A percentile compares a stretch with the other conserved stretches of the same genome.
These are phyloP conservation scores for Netta rufina DNA, from an alignment of 2,797 vertebrate genomes.

Conservation along the genomic window DNA sequence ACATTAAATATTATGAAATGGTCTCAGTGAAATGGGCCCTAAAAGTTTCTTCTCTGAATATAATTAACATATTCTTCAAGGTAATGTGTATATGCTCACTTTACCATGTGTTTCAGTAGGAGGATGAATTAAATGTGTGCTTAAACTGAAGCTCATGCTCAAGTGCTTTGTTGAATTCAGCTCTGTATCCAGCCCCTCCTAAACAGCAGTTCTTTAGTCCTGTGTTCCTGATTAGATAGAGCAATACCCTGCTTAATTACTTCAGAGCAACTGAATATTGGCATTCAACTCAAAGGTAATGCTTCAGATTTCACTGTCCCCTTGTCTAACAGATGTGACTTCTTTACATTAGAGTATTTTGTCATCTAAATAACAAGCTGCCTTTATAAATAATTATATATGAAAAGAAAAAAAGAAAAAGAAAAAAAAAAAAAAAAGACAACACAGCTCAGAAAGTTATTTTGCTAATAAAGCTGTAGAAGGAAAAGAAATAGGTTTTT, in stretches of 20 bases:
- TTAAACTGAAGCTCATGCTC: slow-evolving; percentile 20
- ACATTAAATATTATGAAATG: neutral
- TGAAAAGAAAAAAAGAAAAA: neutral
- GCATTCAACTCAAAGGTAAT: slow-evolving; percentile 6
- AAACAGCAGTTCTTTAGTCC: slow-evolving; percentile 8
- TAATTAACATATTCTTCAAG: neutral
- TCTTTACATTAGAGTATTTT: neutral
- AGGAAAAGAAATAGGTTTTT: neutral
- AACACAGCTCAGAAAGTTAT: neutral
- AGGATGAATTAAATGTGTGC: neutral
- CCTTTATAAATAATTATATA: slow-evolving; percentile 14
- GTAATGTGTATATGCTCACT: neutral
- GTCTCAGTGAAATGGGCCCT: neutral
- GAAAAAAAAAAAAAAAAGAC: neutral
- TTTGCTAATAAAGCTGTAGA: slow-evolving; percentile 17
- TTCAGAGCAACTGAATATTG: slow-evolving; percentile 15
- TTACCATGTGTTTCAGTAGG: neutral
- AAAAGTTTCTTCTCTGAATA: neutral
- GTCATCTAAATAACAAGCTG: neutral
- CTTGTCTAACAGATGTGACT: slow-evolving; percentile 20
- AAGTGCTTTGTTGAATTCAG: slow-evolving; percentile 30
- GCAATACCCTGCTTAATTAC: slow-evolving; percentile 32
- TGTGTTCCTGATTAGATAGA: neutral
- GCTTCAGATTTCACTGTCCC: slow-evolving; percentile 3
- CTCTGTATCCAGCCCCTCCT: slow-evolving; percentile 5